Percentiles rank a stretch among this genome's conserved stretches.
Evolutionary conservation across 2,113 vertebrate species (phyloP).

Genomic region (Chaetodon trifascialis): DNA sequence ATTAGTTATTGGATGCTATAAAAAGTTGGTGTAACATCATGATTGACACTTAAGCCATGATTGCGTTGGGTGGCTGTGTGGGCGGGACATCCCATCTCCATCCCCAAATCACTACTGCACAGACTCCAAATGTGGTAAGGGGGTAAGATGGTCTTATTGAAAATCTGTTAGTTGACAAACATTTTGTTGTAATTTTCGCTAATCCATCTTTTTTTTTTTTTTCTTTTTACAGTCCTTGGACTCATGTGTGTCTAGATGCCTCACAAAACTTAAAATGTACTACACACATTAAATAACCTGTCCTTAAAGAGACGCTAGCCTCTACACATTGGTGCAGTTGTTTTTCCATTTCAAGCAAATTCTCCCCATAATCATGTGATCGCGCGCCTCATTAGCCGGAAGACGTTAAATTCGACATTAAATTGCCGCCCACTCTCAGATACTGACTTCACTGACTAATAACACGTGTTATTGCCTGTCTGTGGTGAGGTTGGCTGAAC

Average conservation of each 20-base stretch:
- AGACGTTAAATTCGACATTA: neutral
- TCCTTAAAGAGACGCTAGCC: neutral
- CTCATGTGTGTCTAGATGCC: neutral
- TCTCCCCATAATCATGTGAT: neutral
- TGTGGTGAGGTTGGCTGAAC: neutral
- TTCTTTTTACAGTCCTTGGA: too few species aligned
- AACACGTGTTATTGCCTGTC: neutral
- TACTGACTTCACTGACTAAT: neutral
- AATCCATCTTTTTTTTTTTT: neutral
- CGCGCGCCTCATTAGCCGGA: neutral
- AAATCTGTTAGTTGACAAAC: too few species aligned
- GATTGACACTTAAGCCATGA: too few species aligned
- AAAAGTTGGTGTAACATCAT: too few species aligned
- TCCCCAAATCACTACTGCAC: too few species aligned
- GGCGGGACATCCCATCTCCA: too few species aligned
- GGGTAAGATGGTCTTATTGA: too few species aligned
- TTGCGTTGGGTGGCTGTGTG: too few species aligned
- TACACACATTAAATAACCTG: neutral
- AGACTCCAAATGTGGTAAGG: too few species aligned
- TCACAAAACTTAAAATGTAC: neutral
- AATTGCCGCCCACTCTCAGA: constrained; percentile 7
- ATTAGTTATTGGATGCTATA: too few species aligned
- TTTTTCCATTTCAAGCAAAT: neutral
- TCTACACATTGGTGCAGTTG: neutral
- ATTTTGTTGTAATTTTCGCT: too few species aligned